Conservation (phyloP, 2,797 vertebrate genomes). For the Falco naumanni region DNA sequence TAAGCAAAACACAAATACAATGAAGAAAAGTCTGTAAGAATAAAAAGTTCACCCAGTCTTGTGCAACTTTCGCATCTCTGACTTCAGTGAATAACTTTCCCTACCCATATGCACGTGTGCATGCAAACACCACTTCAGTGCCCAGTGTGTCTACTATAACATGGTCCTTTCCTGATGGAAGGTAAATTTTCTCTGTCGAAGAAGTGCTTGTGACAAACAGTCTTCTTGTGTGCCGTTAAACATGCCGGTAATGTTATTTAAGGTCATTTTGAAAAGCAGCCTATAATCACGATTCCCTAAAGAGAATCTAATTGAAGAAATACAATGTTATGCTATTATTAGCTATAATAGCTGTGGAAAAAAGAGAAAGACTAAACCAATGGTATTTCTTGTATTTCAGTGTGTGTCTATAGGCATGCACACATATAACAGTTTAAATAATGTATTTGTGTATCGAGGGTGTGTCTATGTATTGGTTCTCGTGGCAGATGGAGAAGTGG, state of each 20-base stretch:
- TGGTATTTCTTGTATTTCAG: neutral
- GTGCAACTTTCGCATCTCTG: neutral
- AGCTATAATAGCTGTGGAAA: neutral
- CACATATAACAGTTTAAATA: neutral
- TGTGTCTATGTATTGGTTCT: neutral
- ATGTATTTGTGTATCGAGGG: neutral
- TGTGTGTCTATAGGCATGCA: neutral
- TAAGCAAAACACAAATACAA: neutral
- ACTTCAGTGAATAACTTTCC: neutral
- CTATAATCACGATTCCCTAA: neutral
- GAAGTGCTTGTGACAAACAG: neutral
- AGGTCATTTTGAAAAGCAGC: neutral
- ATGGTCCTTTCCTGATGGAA: neutral
- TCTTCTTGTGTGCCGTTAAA: neutral
- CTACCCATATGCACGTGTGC: fast-evolving
- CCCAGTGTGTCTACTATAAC: neutral
- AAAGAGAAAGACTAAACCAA: neutral
- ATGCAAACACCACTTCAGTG: neutral
- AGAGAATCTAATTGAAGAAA: neutral
- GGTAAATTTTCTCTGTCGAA: neutral
- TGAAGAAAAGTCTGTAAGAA: neutral
- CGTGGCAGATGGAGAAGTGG: neutral
- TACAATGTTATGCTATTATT: neutral
- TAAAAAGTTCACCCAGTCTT: neutral
- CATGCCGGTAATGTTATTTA: neutral